Conservation (phyloP, 2,113 vertebrate species). For the Sardina pilchardus region DNA sequence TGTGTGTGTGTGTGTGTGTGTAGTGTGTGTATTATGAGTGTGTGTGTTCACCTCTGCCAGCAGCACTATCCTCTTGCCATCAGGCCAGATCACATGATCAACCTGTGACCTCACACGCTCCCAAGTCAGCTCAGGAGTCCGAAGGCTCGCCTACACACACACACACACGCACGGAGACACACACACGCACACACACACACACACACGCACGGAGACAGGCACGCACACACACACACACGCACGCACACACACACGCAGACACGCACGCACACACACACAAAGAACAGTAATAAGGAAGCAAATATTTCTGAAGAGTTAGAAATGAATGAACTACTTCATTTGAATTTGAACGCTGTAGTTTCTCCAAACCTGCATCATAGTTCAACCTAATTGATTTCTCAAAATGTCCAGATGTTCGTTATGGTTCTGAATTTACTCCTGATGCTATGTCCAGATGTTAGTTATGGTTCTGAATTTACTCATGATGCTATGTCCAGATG, state of each 20-base stretch:
- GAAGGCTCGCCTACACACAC: slow-evolving; percentile 83
- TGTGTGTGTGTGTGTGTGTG: background rate
- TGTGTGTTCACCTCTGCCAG: slow-evolving; percentile 86
- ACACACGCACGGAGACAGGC: background rate
- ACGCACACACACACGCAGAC: slow-evolving; percentile 12
- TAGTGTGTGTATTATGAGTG: background rate
- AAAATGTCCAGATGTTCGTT: no score
- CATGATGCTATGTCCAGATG: no score
- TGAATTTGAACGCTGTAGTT: no score
- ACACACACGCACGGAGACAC: slow-evolving; percentile 22
- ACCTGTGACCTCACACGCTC: slow-evolving; percentile 97
- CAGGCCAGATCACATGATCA: slow-evolving; percentile 98
- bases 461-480: no score
- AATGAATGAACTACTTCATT: no score
- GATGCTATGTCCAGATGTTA: no score
- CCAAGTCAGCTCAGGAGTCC: slow-evolving; percentile 96
- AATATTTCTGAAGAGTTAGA: background rate
- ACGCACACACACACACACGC: slow-evolving; percentile 19
- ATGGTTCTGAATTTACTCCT: no score
- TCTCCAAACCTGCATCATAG: no score
- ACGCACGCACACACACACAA: background rate
- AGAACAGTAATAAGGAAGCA: background rate
- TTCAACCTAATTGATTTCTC: no score
- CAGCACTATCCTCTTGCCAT: slow-evolving; percentile 95
- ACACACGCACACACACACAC: slow-evolving; percentile 9